These are phyloP conservation scores for Etheostoma cragini DNA, from an alignment of 2,113 vertebrate species.

Conservation along the genomic window DNA sequence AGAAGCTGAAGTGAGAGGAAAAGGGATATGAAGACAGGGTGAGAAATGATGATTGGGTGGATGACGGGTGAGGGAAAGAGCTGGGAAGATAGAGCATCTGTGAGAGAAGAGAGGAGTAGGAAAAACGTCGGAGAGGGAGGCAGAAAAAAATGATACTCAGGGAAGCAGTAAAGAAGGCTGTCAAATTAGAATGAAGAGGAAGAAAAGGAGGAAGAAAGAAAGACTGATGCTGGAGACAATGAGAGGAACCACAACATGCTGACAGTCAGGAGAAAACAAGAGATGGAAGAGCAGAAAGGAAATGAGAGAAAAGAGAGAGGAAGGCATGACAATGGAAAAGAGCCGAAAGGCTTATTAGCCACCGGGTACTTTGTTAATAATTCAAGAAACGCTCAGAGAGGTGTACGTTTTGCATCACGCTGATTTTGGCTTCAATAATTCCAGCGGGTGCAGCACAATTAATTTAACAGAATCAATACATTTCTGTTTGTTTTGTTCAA, in stretches of 20 bases:
- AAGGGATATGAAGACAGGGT: slow-evolving; percentile 40
- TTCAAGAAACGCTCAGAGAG: slow-evolving; percentile 39
- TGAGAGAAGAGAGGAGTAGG: slow-evolving; percentile 3
- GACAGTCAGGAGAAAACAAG: slow-evolving; percentile 53
- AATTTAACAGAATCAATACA: not conserved
- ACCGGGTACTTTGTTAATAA: slow-evolving; percentile 46
- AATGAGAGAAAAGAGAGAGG: slow-evolving; percentile 31
- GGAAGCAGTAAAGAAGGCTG: slow-evolving; percentile 11
- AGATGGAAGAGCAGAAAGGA: slow-evolving; percentile 55
- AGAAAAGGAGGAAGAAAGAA: slow-evolving; percentile 23
- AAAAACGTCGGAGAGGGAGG: slow-evolving; percentile 4
- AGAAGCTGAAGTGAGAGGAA: slow-evolving; percentile 14
- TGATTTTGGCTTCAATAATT: slow-evolving; percentile 47
- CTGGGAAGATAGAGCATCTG: not conserved
- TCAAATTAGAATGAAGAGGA: slow-evolving; percentile 2
- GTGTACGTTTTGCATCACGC: slow-evolving; percentile 57
- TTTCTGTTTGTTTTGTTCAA: slow-evolving; percentile 20
- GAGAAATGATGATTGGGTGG: slow-evolving; percentile 51
- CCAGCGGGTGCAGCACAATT: slow-evolving; percentile 15
- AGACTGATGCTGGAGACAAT: slow-evolving; percentile 14
- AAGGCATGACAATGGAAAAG: slow-evolving; percentile 49
- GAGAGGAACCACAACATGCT: slow-evolving; percentile 51
- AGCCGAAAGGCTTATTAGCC: not conserved
- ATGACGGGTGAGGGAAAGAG: slow-evolving; percentile 29
- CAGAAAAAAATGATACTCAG: slow-evolving; percentile 1